Percentiles rank a stretch among this genome's conserved stretches.
Conservation (phyloP, 2,797 vertebrate species). For the Hyperoplus lanceolatus region DNA sequence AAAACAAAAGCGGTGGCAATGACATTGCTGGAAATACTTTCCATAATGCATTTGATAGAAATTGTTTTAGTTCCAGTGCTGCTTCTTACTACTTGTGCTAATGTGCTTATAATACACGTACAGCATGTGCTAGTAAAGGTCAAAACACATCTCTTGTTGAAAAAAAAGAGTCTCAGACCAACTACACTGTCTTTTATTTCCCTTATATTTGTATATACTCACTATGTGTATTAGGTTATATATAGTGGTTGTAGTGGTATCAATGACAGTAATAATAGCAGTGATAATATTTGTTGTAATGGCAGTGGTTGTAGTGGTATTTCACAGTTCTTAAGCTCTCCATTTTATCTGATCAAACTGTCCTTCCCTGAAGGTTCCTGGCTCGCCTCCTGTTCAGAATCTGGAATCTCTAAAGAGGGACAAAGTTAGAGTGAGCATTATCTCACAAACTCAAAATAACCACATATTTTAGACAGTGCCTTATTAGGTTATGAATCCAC, state of each 20-base stretch:
- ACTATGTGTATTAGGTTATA: not conserved
- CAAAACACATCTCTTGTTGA: conserved; percentile 6
- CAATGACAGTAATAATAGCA: not conserved
- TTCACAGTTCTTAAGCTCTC: conserved; percentile 36
- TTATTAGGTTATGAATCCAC: conserved; percentile 95
- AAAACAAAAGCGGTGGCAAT: conserved; percentile 65
- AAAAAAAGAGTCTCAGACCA: not conserved
- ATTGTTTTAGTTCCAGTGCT: conserved; percentile 1
- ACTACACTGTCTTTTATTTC: not conserved
- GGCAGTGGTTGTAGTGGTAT: not conserved
- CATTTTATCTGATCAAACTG: conserved; percentile 72
- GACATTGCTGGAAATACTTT: conserved; percentile 11
- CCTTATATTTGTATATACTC: not conserved
- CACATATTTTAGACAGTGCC: conserved; percentile 92
- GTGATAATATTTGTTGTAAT: too few relatives aligned
- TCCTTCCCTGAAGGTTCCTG: conserved; percentile 68
- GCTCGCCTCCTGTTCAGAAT: conserved; percentile 66
- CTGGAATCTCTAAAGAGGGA: conserved; percentile 80
- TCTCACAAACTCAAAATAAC: conserved; percentile 97
- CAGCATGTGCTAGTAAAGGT: not conserved
- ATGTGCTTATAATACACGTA: not conserved
- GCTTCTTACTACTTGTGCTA: not conserved
- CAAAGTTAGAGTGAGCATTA: conserved; percentile 86
- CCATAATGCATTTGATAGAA: not conserved
- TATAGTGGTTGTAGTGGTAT: not conserved